Conservation (phyloP, 2,888 invertebrate species). For the Exephanes ischioxanthus region DNA sequence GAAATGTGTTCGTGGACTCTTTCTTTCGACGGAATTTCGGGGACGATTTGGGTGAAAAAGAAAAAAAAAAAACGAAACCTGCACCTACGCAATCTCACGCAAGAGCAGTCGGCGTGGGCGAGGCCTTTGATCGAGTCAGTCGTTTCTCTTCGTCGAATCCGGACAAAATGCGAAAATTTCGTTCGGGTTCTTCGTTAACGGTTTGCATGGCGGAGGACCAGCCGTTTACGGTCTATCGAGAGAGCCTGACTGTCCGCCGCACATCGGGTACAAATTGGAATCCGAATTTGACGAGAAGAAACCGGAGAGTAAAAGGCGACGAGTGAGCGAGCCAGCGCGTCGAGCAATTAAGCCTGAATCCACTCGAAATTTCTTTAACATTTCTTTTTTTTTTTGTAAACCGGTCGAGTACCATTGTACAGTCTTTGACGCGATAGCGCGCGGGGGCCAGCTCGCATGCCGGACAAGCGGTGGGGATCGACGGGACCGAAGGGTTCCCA, state of each 20-base stretch:
- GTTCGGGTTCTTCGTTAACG: neutral
- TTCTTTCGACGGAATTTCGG: no score
- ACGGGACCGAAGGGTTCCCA: slow-evolving; percentile 80
- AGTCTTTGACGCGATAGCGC: slow-evolving; percentile 45
- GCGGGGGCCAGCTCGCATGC: slow-evolving; percentile 31
- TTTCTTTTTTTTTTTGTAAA: slow-evolving; percentile 44
- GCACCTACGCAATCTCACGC: neutral
- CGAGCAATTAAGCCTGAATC: slow-evolving; percentile 66
- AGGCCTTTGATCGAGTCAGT: neutral
- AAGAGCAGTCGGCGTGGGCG: neutral
- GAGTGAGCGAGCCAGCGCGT: slow-evolving; percentile 56
- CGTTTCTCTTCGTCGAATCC: neutral
- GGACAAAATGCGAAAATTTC: neutral
- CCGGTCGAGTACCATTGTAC: slow-evolving; percentile 72
- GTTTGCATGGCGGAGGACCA: neutral
- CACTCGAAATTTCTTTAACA: slow-evolving; percentile 65
- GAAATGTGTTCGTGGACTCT: no score
- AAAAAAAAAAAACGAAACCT: no score
- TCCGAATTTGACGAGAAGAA: slow-evolving; percentile 36
- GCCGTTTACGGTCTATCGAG: neutral
- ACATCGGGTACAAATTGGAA: neutral
- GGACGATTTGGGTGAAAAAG: no score
- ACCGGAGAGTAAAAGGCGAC: slow-evolving; percentile 1
- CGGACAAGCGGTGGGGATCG: slow-evolving; percentile 66
- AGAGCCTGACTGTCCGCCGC: neutral